Evolutionary conservation across 2,888 invertebrate species (phyloP).

Genomic region (Torymus auratus): DNA sequence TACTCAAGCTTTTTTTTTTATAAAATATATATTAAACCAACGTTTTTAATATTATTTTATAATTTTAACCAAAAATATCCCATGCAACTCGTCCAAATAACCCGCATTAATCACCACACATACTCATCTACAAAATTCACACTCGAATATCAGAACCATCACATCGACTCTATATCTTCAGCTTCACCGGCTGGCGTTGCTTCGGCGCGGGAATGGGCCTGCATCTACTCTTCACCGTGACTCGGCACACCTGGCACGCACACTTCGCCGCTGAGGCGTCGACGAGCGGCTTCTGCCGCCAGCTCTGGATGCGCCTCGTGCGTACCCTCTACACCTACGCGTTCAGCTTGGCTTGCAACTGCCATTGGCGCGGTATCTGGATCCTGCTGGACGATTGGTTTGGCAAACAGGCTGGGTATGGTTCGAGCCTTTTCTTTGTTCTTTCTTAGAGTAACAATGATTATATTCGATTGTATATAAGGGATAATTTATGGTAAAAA

Average conservation of each 20-base stretch:
- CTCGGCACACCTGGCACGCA: slow-evolving; percentile 61
- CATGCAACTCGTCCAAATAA: no score
- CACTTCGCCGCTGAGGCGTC: slow-evolving; percentile 55
- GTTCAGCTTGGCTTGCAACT: slow-evolving; percentile 77
- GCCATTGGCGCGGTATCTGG: slow-evolving; percentile 80
- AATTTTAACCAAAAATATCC: no score
- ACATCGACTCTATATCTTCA: slow-evolving; percentile 36
- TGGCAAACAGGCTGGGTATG: slow-evolving; percentile 46
- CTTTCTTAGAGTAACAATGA: no score
- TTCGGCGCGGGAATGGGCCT: slow-evolving; percentile 79
- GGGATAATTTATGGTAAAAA: no score
- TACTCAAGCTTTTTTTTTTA: no score
- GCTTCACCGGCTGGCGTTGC: slow-evolving; percentile 76
- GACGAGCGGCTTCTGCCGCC: slow-evolving; percentile 32
- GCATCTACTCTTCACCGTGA: slow-evolving; percentile 79
- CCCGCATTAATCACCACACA: no score
- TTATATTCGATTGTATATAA: no score
- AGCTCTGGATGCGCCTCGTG: slow-evolving; percentile 55
- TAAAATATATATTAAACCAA: no score
- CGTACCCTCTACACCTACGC: slow-evolving; percentile 69
- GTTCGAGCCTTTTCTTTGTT: no score
- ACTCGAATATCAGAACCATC: no score
- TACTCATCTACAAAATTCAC: no score
- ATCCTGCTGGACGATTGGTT: slow-evolving; percentile 67
- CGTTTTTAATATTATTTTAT: no score